Conservation (phyloP, 2,113 vertebrate species). For the Eretmochelys imbricata region DNA sequence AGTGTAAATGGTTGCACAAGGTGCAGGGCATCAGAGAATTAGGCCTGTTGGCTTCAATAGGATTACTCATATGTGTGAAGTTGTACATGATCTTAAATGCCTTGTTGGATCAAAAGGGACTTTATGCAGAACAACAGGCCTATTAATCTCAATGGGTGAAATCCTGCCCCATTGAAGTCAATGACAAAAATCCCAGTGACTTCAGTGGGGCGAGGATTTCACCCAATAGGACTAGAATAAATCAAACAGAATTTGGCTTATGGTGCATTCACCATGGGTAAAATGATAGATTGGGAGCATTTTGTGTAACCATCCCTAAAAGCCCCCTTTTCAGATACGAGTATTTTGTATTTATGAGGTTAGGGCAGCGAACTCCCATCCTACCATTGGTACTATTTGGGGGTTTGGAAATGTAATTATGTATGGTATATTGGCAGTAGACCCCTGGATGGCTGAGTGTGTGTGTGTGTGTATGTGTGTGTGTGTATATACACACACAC, state of each 20-base stretch:
- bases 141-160: not conserved
- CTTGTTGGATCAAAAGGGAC: not conserved
- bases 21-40: rapidly evolving
- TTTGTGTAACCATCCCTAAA: constrained; percentile 44
- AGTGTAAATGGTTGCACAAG: not conserved
- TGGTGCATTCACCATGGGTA: not conserved
- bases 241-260: not conserved
- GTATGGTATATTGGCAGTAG: not conserved
- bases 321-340: constrained; percentile 14
- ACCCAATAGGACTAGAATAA: not conserved
- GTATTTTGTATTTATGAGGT: constrained; percentile 5
- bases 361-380: not conserved
- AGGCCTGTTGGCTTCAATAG: rapidly evolving
- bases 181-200: not conserved
- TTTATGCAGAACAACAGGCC: not conserved
- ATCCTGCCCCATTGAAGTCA: not conserved
- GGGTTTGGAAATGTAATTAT: constrained; percentile 19
- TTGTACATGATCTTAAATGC: not conserved
- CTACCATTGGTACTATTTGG: not conserved
- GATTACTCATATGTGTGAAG: not conserved
- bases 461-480: too few relatives aligned
- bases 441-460: not conserved
- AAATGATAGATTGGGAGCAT: not conserved
- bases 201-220: not conserved
- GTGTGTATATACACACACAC: too few relatives aligned